Percentiles rank a stretch among this genome's conserved stretches.
Evolutionary conservation across 2,888 invertebrate species (phyloP).

Genomic region (Digitonthophagus gazella): DNA sequence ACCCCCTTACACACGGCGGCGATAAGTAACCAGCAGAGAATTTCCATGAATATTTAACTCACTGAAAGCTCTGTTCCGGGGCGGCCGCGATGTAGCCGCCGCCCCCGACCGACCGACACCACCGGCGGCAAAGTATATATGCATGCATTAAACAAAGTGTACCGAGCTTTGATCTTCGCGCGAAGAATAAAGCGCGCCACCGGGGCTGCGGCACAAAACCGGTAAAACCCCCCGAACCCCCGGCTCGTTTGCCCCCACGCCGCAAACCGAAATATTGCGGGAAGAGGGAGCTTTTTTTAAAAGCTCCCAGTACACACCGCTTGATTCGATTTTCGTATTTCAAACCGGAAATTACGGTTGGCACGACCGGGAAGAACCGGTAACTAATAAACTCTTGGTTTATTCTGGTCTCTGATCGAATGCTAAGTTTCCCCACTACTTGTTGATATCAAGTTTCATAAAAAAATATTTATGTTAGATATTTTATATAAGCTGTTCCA

Average conservation of each 20-base stretch:
- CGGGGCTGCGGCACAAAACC: conserved; percentile 24
- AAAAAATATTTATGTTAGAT: no score
- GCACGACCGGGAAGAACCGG: background rate
- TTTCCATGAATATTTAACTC: conserved; percentile 41
- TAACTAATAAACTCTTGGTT: background rate
- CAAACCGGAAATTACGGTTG: background rate
- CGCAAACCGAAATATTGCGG: background rate
- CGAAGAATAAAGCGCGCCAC: conserved; percentile 41
- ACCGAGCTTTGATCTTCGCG: conserved; percentile 46
- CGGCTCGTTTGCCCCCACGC: conserved; percentile 3
- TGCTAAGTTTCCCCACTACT: background rate
- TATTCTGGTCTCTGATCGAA: background rate
- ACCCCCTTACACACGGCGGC: conserved; percentile 23
- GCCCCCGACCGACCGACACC: conserved; percentile 8
- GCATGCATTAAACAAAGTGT: conserved; percentile 46
- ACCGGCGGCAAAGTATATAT: conserved; percentile 40
- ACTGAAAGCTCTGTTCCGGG: conserved; percentile 38
- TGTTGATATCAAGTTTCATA: background rate
- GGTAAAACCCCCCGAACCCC: conserved; percentile 1
- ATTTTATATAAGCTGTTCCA: no score
- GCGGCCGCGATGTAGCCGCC: background rate
- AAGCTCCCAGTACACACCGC: background rate
- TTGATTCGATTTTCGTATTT: background rate
- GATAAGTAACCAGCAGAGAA: conserved; percentile 31
- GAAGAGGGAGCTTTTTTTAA: background rate